These are phyloP conservation scores for Onychomys arenicola DNA, from an alignment of 2,797 vertebrate species.

Conservation along the genomic window DNA sequence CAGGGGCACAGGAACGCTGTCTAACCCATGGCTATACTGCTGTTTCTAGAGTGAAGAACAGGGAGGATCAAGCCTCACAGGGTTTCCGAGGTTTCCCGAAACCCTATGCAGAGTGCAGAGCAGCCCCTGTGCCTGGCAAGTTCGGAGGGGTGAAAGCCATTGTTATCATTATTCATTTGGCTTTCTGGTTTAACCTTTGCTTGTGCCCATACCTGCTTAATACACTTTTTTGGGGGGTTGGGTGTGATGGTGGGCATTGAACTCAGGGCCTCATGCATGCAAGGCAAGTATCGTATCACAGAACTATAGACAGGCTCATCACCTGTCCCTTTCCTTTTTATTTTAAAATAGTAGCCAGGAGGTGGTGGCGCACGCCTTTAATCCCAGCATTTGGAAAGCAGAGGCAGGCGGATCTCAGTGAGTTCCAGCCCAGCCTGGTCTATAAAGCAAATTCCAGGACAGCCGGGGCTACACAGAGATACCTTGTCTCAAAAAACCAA, in stretches of 20 bases:
- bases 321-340: background rate
- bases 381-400: background rate
- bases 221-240: background rate
- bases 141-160: background rate
- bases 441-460: background rate
- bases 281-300: background rate
- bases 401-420: background rate
- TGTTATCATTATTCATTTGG: background rate
- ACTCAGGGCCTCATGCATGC: background rate
- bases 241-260: background rate
- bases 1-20: background rate
- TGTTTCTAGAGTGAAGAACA: background rate
- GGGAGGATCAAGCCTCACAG: background rate
- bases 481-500: background rate
- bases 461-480: background rate
- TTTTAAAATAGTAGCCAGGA: background rate
- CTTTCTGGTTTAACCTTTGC: conserved; percentile 22
- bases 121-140: background rate
- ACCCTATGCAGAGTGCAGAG: background rate
- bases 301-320: too few relatives aligned
- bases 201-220: background rate
- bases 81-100: background rate
- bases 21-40: background rate
- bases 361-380: background rate
- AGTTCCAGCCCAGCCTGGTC: background rate